Evolutionary conservation across 2,888 invertebrate genomes (phyloP).

Genomic region (Drosophila bunnanda): DNA sequence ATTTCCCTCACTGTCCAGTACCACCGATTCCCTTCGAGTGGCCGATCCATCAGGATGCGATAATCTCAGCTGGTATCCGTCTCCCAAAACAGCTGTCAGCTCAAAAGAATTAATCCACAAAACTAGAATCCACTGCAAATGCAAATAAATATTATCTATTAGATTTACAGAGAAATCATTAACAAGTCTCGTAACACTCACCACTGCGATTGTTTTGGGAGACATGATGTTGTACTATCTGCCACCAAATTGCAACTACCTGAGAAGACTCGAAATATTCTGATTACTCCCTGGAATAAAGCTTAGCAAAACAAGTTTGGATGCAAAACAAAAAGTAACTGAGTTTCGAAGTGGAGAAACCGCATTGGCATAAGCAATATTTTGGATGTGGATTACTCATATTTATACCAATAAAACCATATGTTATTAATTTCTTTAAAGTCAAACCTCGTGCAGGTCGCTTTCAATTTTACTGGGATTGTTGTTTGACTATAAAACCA

Average conservation of each 20-base stretch:
- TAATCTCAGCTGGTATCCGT: slow-evolving; percentile 9
- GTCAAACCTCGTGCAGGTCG: not conserved
- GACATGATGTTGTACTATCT: slow-evolving; percentile 25
- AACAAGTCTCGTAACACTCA: not conserved
- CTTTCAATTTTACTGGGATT: too few relatives aligned
- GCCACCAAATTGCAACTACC: slow-evolving; percentile 21
- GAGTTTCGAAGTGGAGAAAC: slow-evolving; percentile 14
- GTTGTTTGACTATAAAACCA: too few relatives aligned
- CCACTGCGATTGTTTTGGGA: not conserved
- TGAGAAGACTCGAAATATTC: not conserved
- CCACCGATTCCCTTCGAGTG: slow-evolving; percentile 4
- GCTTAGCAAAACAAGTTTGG: slow-evolving; percentile 16
- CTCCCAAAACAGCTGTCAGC: not conserved
- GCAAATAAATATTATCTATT: not conserved
- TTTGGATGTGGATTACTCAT: not conserved
- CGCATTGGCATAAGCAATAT: slow-evolving; percentile 1
- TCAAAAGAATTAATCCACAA: slow-evolving; percentile 1
- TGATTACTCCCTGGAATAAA: not conserved
- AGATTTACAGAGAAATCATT: not conserved
- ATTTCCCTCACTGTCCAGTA: slow-evolving; percentile 11
- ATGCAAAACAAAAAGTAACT: slow-evolving; percentile 20
- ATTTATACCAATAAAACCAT: not conserved
- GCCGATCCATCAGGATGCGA: slow-evolving; percentile 27
- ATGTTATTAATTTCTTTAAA: not conserved
- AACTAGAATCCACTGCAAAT: slow-evolving; percentile 19